Percentiles rank a stretch among this genome's conserved stretches.
phyloP scores from a whole-genome alignment of 2,888 invertebrate species.

The Xylota sylvarum region DNA sequence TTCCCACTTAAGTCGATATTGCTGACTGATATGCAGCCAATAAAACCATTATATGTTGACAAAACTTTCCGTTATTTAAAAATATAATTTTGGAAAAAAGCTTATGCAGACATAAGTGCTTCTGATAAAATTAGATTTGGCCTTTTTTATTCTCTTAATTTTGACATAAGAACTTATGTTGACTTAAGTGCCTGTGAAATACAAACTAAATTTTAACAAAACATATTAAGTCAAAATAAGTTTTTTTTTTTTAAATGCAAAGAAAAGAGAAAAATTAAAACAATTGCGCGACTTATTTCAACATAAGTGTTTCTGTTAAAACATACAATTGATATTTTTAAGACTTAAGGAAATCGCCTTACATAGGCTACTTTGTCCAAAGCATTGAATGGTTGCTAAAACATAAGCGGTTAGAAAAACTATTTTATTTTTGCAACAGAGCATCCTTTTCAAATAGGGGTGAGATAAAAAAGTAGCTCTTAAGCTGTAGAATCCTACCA shows the following conservation, averaged over 20 bases:
- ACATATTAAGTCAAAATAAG: constrained; percentile 15
- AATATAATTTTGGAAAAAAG: not conserved
- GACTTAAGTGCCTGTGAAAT: constrained; percentile 8
- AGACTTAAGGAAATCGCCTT: not conserved
- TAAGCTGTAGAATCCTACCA: no score
- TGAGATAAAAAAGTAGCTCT: no score
- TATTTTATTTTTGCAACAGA: no score
- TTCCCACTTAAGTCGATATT: constrained; percentile 4
- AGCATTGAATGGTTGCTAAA: no score
- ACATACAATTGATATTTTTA: not conserved
- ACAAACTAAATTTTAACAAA: no score
- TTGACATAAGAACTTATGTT: constrained; percentile 6
- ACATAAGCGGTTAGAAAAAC: no score
- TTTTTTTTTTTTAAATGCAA: constrained; percentile 17
- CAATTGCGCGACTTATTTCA: no score
- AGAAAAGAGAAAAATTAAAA: no score
- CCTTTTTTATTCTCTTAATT: not conserved
- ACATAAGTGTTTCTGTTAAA: constrained; percentile 21
- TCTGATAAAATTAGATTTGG: not conserved
- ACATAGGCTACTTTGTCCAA: no score
- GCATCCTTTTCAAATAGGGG: no score
- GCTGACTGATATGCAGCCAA: constrained; percentile 1
- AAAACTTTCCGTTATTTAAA: constrained; percentile 17
- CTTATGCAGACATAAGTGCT: not conserved
- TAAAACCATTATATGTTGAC: constrained; percentile 5